phyloP scores from a whole-genome alignment of 2,113 vertebrate genomes.

The Hippocampus zosterae region DNA sequence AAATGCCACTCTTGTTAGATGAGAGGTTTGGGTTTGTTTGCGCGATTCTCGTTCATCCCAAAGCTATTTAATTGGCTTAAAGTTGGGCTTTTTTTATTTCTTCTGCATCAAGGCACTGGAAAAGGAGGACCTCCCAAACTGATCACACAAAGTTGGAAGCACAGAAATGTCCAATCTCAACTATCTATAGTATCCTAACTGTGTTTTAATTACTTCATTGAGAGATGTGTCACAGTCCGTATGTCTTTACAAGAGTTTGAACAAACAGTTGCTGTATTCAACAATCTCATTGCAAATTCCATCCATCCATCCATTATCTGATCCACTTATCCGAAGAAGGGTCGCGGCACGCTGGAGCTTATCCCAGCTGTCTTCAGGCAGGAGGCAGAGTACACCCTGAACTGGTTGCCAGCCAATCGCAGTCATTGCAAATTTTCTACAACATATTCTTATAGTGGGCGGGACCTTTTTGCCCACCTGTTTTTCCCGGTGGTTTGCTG shows the following conservation, averaged over 20 bases:
- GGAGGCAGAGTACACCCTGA: no score
- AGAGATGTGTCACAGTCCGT: background rate
- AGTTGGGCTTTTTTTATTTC: background rate
- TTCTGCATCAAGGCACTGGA: no score
- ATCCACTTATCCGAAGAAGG: no score
- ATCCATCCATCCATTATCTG: no score
- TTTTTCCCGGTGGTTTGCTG: constrained; percentile 77
- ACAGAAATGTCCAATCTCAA: background rate
- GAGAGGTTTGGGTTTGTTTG: no score
- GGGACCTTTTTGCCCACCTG: constrained; percentile 63
- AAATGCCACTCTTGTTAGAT: no score
- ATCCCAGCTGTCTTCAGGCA: no score
- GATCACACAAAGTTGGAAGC: background rate
- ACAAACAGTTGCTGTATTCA: background rate
- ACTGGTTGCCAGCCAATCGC: no score
- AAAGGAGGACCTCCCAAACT: background rate
- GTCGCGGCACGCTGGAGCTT: no score
- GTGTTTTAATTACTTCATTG: background rate
- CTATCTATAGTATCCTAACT: background rate
- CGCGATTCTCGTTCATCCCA: background rate
- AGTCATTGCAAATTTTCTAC: background rate
- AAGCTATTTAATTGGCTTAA: background rate
- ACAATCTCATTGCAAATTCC: background rate
- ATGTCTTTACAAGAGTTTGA: background rate
- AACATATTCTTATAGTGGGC: no score